Base-by-base conservation (phyloP, 53 echinoderm and acorn worm genomes). In the Temnopleurus reevesii region DNA sequence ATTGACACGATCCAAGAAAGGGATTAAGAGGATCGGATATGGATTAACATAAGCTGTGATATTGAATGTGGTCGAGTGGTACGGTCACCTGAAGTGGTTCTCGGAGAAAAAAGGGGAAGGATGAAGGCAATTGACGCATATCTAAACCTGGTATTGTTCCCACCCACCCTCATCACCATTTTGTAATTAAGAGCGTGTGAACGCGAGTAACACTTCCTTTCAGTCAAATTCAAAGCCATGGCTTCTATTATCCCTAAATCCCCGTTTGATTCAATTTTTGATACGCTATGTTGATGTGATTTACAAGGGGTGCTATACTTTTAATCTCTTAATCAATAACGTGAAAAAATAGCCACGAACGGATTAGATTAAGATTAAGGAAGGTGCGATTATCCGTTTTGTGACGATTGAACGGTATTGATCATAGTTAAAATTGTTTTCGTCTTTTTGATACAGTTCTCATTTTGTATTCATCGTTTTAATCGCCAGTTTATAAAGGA, bases 241-340 rank as follows among this genome's bases (percentile, higher is more conserved):
- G 49, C 57, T 35, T 83, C 49, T 83, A 30, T 71, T 71, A 45
- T 46, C 1, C 45, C 19, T 24, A 45, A 45, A 58, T 13, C 35
- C n/a, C 27, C 45, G 33, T 46, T 66, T 71, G 1, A 38, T 71
- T 87, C 34, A 64, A n/a, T 63, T 49, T 60, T 71, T 51, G 88
- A 87, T 87, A 71, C 88, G 88, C 71, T 66, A 66, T 87, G 71
- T 87, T 87, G 88, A 87, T 87, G 53, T 64, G 88, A 87, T 87
- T 87, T 85, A 2, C n/a, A 8, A 15, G 38, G 19, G 71, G 88
- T 87, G 88, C 51, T 66, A 71, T 66, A 19, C n/a, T 51, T 5
- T 30, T 45, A 66, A 66, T 87, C 88, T 9, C 2, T 2, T 53
- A 35, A 87, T 87, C 66, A 66, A 86, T 86, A 28, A 6, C 3